Evolutionary conservation across 1,140 invertebrate genomes (phyloP).

Genomic region (Drosophila sp.): DNA sequence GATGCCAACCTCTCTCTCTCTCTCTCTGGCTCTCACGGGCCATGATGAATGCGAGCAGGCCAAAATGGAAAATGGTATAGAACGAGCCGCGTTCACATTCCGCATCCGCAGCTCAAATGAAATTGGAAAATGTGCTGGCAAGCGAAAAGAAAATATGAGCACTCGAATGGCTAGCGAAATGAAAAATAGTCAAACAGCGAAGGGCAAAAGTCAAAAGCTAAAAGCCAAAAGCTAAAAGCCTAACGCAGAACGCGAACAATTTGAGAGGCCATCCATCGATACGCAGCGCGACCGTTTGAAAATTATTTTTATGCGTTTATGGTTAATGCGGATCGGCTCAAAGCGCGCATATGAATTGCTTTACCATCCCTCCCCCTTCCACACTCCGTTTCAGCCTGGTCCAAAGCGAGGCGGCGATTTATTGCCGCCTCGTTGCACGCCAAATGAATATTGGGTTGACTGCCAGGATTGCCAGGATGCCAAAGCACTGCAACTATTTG

Average conservation of each 20-base stretch:
- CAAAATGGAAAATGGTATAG: slow-evolving; percentile 35
- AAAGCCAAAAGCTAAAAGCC: not conserved
- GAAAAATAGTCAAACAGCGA: slow-evolving; percentile 77
- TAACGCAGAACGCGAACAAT: slow-evolving; percentile 60
- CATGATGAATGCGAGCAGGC: slow-evolving; percentile 71
- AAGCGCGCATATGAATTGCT: slow-evolving; percentile 58
- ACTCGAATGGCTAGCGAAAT: slow-evolving; percentile 59
- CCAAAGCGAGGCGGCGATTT: slow-evolving; percentile 46
- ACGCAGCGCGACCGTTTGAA: slow-evolving; percentile 44
- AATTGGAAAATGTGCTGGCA: slow-evolving; percentile 80
- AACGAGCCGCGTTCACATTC: slow-evolving; percentile 66
- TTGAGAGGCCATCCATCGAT: slow-evolving; percentile 73
- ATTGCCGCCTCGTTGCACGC: slow-evolving; percentile 71
- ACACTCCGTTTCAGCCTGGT: not conserved
- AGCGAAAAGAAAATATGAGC: slow-evolving; percentile 76
- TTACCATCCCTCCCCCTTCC: not conserved
- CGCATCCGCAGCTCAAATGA: slow-evolving; percentile 77
- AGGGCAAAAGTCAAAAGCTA: slow-evolving; percentile 7
- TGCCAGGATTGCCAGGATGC: not conserved
- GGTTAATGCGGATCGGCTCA: slow-evolving; percentile 62
- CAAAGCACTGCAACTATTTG: slow-evolving; percentile 58
- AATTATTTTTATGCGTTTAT: slow-evolving; percentile 67
- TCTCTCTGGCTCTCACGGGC: slow-evolving; percentile 37
- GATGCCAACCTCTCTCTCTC: slow-evolving; percentile 17
- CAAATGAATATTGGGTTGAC: slow-evolving; percentile 75